These are phyloP conservation scores for Arizona elegans DNA, from an alignment of 2,113 vertebrate species.

Conservation along the genomic window DNA sequence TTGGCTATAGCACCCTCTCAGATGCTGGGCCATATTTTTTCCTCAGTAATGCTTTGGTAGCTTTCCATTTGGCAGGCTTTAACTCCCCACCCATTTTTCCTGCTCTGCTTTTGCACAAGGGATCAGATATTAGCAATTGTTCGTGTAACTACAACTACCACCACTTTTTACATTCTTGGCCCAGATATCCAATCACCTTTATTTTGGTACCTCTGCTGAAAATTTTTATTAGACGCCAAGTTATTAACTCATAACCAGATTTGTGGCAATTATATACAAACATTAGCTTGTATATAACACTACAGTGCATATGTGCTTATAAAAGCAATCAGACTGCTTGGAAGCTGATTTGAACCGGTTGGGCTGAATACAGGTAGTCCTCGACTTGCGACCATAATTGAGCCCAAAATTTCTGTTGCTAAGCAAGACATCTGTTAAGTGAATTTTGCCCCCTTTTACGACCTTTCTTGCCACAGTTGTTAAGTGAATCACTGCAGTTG, in stretches of 20 bases:
- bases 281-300: not conserved
- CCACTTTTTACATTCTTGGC: not conserved
- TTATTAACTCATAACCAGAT: not conserved
- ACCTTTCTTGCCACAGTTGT: not conserved
- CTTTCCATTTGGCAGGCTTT: slow-evolving; percentile 56
- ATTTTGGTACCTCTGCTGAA: not conserved
- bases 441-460: not conserved
- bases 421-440: not conserved
- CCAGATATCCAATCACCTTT: not conserved
- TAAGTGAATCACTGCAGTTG: not conserved
- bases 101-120: slow-evolving; percentile 48
- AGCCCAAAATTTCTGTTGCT: not conserved
- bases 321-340: not conserved
- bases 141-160: slow-evolving; percentile 44
- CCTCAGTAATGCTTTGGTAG: slow-evolving; percentile 37
- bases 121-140: slow-evolving; percentile 41
- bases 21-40: slow-evolving; percentile 32
- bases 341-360: not conserved
- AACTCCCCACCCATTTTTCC: slow-evolving; percentile 27
- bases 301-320: not conserved
- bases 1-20: slow-evolving; percentile 28
- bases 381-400: not conserved
- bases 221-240: not conserved
- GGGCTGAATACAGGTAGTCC: not conserved
- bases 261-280: not conserved